Conservation (phyloP, 2,888 invertebrate genomes). For the Drosophila nr. perissopoda region DNA sequence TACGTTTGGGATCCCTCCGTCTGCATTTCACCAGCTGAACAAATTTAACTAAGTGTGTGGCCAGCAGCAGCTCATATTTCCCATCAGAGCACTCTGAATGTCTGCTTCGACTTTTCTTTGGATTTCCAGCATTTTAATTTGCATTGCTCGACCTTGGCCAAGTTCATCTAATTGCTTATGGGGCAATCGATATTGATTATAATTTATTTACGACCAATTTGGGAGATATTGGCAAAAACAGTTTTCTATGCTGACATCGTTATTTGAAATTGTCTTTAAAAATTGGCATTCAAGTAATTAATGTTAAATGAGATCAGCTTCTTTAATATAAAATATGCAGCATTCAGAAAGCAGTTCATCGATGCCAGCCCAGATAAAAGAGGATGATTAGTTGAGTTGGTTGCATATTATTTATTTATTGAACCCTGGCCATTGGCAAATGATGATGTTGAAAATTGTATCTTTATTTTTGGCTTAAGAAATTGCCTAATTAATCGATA, state of each 20-base stretch:
- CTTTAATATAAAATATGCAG: not conserved
- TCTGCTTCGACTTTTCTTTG: not conserved
- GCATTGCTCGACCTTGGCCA: not conserved
- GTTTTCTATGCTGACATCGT: not conserved
- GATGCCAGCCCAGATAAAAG: not conserved
- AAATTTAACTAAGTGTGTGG: constrained; percentile 39
- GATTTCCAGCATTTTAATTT: not conserved
- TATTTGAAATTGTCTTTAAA: not conserved
- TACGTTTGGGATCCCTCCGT: not conserved
- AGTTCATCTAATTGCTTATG: not conserved
- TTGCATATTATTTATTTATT: not conserved
- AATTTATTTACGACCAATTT: not conserved
- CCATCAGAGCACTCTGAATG: constrained; percentile 10
- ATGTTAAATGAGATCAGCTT: not conserved
- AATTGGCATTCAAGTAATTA: not conserved
- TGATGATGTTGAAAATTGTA: not conserved
- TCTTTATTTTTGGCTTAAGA: not conserved
- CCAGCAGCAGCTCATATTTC: not conserved
- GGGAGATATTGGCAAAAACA: not conserved
- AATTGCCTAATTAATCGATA: not conserved
- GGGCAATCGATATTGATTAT: not conserved
- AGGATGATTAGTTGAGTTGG: not conserved
- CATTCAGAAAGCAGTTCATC: not conserved
- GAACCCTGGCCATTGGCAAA: not conserved
- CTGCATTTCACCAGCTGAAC: constrained; percentile 23